These are phyloP conservation scores for Hydractinia symbiolongicarpus DNA, from an alignment of 30 jellyfish, hydroid and myxozoan genomes.

Conservation along the genomic window DNA sequence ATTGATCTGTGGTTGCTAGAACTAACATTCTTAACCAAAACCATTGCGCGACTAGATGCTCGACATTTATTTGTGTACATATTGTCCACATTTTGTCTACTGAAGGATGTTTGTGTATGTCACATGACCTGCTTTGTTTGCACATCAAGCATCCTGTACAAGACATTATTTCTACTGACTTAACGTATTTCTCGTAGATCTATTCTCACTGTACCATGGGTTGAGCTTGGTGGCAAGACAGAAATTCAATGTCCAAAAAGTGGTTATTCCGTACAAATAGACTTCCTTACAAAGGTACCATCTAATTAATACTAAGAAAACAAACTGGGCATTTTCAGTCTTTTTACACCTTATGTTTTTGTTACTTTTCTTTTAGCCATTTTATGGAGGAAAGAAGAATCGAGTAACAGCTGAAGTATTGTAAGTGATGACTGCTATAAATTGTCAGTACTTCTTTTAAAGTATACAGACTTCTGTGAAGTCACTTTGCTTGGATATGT, in stretches of 20 bases:
- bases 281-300: conserved; percentile 84
- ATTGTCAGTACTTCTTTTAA: neutral
- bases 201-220: conserved; percentile 98
- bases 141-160: no score
- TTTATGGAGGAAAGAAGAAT: conserved; percentile 93
- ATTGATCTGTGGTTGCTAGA: no score
- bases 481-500: no score
- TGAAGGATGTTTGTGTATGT: no score
- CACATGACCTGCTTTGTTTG: no score
- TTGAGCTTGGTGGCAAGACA: conserved; percentile 95
- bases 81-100: no score
- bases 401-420: conserved; percentile 87
- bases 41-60: no score
- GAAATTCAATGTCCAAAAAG: conserved; percentile 81
- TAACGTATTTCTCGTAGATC: conserved; percentile 47
- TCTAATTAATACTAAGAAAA: no score
- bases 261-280: conserved; percentile 75
- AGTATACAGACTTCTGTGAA: neutral
- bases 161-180: no score
- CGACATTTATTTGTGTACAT: no score
- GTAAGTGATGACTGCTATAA: conserved; percentile 37
- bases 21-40: no score
- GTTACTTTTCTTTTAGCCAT: conserved; percentile 55
- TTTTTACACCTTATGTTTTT: neutral
- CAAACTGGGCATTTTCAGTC: no score